A percentile compares a stretch with the other conserved stretches of the same genome.
Evolutionary conservation across 2,797 vertebrate species (phyloP).

Genomic region (Esox masquinongy): DNA sequence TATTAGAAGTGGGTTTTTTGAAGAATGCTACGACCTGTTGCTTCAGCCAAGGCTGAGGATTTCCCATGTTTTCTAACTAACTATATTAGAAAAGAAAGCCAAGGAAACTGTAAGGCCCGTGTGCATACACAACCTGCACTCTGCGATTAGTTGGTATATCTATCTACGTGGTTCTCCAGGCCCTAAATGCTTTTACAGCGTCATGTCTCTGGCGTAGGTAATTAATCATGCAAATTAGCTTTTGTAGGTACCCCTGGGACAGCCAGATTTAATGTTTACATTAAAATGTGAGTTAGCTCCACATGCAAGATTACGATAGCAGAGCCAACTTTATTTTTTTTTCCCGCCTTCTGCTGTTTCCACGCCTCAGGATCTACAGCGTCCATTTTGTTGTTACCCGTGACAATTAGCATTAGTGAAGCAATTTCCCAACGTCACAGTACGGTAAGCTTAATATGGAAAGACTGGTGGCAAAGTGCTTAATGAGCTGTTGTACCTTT

Average conservation of each 20-base stretch:
- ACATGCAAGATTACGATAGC: not conserved
- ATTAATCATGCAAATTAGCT: constrained; percentile 39
- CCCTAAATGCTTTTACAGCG: not conserved
- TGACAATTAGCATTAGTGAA: not conserved
- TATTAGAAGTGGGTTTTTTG: not conserved
- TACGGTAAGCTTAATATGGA: not conserved
- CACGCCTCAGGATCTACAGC: not conserved
- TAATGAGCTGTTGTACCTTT: not conserved
- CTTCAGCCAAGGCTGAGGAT: not conserved
- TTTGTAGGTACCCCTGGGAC: constrained; percentile 17
- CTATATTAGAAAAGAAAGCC: not conserved
- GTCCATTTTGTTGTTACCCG: not conserved
- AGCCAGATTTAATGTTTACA: constrained; percentile 3
- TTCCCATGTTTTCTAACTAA: not conserved
- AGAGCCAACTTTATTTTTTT: not conserved
- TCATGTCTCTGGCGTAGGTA: constrained; percentile 16
- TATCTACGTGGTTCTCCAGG: constrained; percentile 8
- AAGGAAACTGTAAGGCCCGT: not conserved
- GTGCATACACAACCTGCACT: not conserved
- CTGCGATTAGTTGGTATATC: constrained; percentile 21
- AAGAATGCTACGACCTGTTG: not conserved
- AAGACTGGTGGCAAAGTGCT: not conserved
- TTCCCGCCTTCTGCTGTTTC: not conserved
- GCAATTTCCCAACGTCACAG: not conserved
- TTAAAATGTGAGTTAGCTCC: constrained; percentile 14